These are phyloP conservation scores for Globia sparganii DNA, from an alignment of 2,888 invertebrate species.

Conservation along the genomic window DNA sequence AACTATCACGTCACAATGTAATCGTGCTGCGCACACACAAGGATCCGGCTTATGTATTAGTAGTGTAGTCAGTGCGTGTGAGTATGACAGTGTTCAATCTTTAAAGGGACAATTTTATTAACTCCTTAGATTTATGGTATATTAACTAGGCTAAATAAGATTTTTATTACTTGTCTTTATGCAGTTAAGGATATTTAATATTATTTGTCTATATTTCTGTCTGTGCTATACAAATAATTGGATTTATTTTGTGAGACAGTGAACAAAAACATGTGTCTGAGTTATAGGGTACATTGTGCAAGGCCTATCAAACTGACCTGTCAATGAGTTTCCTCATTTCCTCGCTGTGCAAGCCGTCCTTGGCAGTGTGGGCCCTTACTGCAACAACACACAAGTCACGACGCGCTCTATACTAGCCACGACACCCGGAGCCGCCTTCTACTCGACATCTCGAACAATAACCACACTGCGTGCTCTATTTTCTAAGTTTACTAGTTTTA, in stretches of 20 bases:
- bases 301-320: constrained; percentile 94
- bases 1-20: constrained; percentile 67
- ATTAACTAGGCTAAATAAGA: constrained; percentile 13
- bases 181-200: constrained; percentile 32
- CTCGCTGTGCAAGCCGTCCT: constrained; percentile 98
- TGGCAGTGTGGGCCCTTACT: constrained; percentile 93
- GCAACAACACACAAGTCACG: constrained; percentile 90
- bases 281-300: constrained; percentile 65
- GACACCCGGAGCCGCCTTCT: constrained; percentile 81
- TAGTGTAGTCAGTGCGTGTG: constrained; percentile 50
- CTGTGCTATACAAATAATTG: constrained; percentile 37
- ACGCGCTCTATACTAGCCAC: constrained; percentile 88
- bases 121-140: constrained; percentile 17
- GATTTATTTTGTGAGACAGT: constrained; percentile 47
- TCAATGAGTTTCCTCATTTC: constrained; percentile 99
- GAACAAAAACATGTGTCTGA: constrained; percentile 44
- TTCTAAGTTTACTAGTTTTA: constrained; percentile 17
- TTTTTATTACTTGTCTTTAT: constrained; percentile 21
- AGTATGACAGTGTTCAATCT: constrained; percentile 32
- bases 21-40: constrained; percentile 83
- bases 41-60: constrained; percentile 75
- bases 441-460: constrained; percentile 77
- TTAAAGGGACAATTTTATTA: constrained; percentile 26
- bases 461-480: constrained; percentile 60
- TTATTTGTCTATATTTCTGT: constrained; percentile 36